Evolutionary conservation across 2,888 invertebrate genomes (phyloP), one percentile per base, ranked within the genome.

Genomic region (Hyles lineata): DNA sequence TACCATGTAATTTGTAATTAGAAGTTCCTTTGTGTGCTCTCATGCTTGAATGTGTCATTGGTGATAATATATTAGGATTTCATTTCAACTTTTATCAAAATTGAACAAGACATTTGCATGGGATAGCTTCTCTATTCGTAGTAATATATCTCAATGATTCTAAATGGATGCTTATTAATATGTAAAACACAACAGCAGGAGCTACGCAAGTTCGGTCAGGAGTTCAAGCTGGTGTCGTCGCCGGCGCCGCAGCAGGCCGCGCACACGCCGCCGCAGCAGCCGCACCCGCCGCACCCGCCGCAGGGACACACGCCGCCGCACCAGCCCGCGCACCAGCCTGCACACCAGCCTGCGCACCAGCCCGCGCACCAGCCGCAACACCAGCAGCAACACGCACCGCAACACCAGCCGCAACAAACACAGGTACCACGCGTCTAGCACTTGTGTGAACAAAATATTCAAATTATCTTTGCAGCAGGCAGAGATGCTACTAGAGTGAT

Each of bases 171-270:
- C 29, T 29, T 3, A 43, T 11, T 15, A 43, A 43, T 43, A 43
- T 15, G 15, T 15, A 35, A 0, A 35, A 23, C 11, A 25, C 23
- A 9, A 61, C 25, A 43, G 52, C 86, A 96, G 90, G 97, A 98
- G 74, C 88, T 98, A 73, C 96, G 97, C 78, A 97, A 97, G 85
- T 98, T 98, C 89, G 96, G 97, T 0, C 95, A 96, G 82, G 97
- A 98, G 79, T 98, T 98, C 90, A 97, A 97, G 90, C 86, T 98
- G 85, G 91, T 90, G 76, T 77, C 87, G 43, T 92, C 94, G 0
- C 93, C 95, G 3, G 87, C 86, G 75, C 86, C 83, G 73, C 82
- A 79, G 74, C 79, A 80, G 77, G 58, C 80, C 52, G 52, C 55
- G n/a, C 55, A 55, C 55, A 55, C 55, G n/a, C 55, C 55, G 50